Conservation (phyloP, 2,888 invertebrate species). For the Hemithea aestivaria region DNA sequence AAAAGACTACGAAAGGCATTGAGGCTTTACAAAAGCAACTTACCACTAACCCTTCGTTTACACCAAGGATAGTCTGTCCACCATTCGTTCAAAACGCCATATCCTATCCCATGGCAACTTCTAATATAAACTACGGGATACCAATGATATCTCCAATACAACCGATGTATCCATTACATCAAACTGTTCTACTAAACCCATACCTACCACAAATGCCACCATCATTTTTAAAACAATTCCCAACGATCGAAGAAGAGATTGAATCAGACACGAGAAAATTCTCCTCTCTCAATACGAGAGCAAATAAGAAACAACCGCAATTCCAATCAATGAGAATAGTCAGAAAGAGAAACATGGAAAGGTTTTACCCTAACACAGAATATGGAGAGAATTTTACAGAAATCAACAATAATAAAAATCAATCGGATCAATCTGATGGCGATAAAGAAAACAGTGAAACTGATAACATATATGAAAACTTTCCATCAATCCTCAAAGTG, state of each 20-base stretch:
- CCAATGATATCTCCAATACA: constrained; percentile 68
- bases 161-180: constrained; percentile 68
- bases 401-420: constrained; percentile 66
- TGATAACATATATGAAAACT: constrained; percentile 70
- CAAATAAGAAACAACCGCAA: constrained; percentile 52
- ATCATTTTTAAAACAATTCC: constrained; percentile 64
- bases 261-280: constrained; percentile 61
- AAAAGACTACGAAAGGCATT: constrained; percentile 57
- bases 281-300: constrained; percentile 65
- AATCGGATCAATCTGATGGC: constrained; percentile 39
- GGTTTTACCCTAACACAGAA: constrained; percentile 73
- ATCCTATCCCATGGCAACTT: constrained; percentile 44
- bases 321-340: constrained; percentile 73
- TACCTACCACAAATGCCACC: constrained; percentile 67
- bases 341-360: constrained; percentile 68
- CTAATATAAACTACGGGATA: constrained; percentile 51
- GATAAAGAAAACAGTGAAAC: constrained; percentile 40
- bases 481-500: constrained; percentile 54
- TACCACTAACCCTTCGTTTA: constrained; percentile 71
- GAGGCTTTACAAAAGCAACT: constrained; percentile 68
- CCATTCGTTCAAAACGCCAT: constrained; percentile 65
- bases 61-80: constrained; percentile 69
- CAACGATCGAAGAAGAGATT: constrained; percentile 61
- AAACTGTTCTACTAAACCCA: constrained; percentile 64
- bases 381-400: constrained; percentile 70